Base-by-base conservation (phyloP, 2,797 vertebrate genomes). In the Enteromius fasciolatus region DNA sequence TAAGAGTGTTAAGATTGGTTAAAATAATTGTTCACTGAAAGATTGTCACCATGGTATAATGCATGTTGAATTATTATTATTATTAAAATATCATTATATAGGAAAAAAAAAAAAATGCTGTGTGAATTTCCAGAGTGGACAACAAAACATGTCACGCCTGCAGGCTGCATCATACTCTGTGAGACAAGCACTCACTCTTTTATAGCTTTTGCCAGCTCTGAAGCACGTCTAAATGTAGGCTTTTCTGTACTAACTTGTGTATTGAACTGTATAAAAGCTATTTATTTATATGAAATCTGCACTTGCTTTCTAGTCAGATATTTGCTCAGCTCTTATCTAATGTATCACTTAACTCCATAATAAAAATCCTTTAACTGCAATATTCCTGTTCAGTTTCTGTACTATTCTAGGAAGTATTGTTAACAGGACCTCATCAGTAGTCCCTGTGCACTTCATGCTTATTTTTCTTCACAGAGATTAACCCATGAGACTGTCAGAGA, bases 401-500 rank as follows among this genome's bases (percentile, higher is more conserved):
- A n/a, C 52, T 36, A n/a, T 54, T 64, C 63, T 59, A 31, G 46
- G n/a, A 76, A 76, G 3, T 50, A 2, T 36, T 64, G 41, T 70
- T 52, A 70, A 83, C 41, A 23, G 4, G 31, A 52, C 63, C 69
- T 54, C 57, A 80, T 33, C 59, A 54, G 41, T 46, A 14, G 31
- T 57, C 39, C 59, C 41, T 85, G 57, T 79, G 50, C 72, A 63
- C 61, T 39, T 61, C 52, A 66, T 44, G 10, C 2, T 81, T 50
- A 5, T 5, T 81, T 80, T 80, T 68, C 20, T 83, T 70, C 73
- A 23, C 31, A 88, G 81, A 33, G 52, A 64, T 84, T 50, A 44
- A 61, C 46, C 82, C 54, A 80, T 88, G 85, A 85, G 18, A 61
- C 67, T 18, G 33, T 59, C 67, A 78, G 69, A 72, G 70, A 31